A percentile compares a stretch with the other conserved stretches of the same genome.
These are phyloP conservation scores for Neogobius melanostomus DNA, from an alignment of 2,113 vertebrate genomes.

Conservation along the genomic window DNA sequence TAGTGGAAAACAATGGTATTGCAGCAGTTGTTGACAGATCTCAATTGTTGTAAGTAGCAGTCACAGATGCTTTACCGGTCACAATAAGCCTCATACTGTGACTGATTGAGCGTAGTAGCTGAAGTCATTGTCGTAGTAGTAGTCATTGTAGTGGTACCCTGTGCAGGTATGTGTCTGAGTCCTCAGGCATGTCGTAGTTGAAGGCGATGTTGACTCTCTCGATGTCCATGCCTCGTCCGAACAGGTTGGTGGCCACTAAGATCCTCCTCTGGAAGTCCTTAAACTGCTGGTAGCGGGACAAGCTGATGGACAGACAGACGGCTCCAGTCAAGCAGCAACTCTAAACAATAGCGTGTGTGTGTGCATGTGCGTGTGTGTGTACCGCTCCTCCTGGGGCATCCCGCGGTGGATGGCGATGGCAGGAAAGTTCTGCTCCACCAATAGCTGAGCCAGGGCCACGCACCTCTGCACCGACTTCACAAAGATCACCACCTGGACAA, in stretches of 20 bases:
- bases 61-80: no score
- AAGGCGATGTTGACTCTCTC: slow-evolving; percentile 83
- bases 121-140: background rate
- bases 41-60: no score
- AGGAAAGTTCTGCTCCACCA: slow-evolving; percentile 84
- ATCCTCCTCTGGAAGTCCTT: slow-evolving; percentile 84
- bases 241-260: slow-evolving; percentile 81
- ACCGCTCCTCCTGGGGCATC: slow-evolving; percentile 83
- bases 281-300: slow-evolving; percentile 83
- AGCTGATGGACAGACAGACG: background rate
- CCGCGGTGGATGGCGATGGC: slow-evolving; percentile 82
- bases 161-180: slow-evolving; percentile 83
- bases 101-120: no score
- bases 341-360: no score
- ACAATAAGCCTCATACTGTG: no score
- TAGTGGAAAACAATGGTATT: background rate
- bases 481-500: slow-evolving; percentile 80
- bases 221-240: slow-evolving; percentile 84
- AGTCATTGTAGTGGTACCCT: slow-evolving; percentile 58
- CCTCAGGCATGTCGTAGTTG: slow-evolving; percentile 84
- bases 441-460: slow-evolving; percentile 81
- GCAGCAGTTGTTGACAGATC: background rate
- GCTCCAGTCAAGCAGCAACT: no score
- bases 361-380: background rate
- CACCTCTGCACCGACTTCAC: slow-evolving; percentile 84